Evolutionary conservation across 2,888 invertebrate species (phyloP).

Genomic region (Drosophila antonietae): DNA sequence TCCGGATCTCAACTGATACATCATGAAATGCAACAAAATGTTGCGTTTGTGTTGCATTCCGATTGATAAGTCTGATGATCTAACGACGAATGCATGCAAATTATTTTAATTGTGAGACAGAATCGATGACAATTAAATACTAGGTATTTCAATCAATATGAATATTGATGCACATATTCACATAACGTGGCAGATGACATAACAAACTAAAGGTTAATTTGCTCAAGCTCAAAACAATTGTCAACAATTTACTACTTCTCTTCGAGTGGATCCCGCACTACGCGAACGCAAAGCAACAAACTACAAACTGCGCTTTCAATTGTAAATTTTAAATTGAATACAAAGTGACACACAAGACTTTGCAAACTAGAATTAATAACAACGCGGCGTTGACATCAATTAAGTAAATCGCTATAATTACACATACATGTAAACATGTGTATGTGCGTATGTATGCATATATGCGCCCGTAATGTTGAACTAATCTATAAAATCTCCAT

Average conservation of each 20-base stretch:
- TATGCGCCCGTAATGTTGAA: constrained; percentile 30
- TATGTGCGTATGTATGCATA: no score
- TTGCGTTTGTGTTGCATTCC: constrained; percentile 4
- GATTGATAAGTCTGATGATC: constrained; percentile 10
- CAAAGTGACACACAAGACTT: constrained; percentile 46
- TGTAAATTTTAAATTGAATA: constrained; percentile 65
- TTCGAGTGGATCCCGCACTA: constrained; percentile 19
- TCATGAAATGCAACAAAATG: background rate
- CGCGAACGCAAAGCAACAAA: background rate
- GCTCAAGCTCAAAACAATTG: constrained; percentile 79
- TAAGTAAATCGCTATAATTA: constrained; percentile 74
- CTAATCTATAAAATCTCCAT: constrained; percentile 81
- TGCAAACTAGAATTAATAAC: constrained; percentile 60
- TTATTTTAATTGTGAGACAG: constrained; percentile 19
- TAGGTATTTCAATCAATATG: constrained; percentile 5
- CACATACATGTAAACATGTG: constrained; percentile 8
- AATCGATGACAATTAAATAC: constrained; percentile 20
- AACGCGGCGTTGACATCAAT: constrained; percentile 70
- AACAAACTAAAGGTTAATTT: constrained; percentile 75
- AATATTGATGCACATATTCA: constrained; percentile 33
- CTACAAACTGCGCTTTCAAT: constrained; percentile 53
- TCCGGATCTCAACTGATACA: background rate
- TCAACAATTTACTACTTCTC: constrained; percentile 69
- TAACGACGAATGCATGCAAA: constrained; percentile 17
- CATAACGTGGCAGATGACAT: constrained; percentile 59